Percentiles rank a stretch among this genome's conserved stretches.
Evolutionary conservation across 2,797 vertebrate genomes (phyloP).

Genomic region (Anabas testudineus): DNA sequence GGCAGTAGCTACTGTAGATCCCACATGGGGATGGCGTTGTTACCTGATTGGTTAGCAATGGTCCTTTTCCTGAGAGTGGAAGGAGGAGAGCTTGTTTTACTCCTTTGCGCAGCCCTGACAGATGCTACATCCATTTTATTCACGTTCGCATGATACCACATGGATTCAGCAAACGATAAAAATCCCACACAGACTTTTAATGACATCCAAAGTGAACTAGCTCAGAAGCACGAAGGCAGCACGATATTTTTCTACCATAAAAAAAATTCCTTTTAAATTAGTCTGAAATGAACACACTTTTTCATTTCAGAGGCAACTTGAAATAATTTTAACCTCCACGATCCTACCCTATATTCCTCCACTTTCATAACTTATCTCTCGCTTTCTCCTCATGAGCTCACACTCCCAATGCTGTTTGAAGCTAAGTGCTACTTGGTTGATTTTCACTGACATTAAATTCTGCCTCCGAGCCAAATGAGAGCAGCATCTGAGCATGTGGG

Average conservation of each 20-base stretch:
- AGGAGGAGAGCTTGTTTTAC: slow-evolving; percentile 5
- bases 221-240: slow-evolving; percentile 1
- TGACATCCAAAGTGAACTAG: slow-evolving; percentile 15
- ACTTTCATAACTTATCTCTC: slow-evolving; percentile 19
- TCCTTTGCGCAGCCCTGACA: background rate
- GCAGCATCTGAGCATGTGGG: slow-evolving; percentile 26
- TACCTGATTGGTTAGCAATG: background rate
- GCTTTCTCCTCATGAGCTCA: background rate
- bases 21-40: background rate
- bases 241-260: background rate
- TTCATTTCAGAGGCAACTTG: slow-evolving; percentile 3
- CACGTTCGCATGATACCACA: slow-evolving; percentile 35
- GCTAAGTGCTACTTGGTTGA: slow-evolving; percentile 68
- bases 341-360: slow-evolving; percentile 7
- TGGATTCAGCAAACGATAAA: slow-evolving; percentile 13
- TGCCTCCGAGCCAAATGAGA: slow-evolving; percentile 55
- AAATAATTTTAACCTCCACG: background rate
- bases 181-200: background rate
- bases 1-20: background rate
- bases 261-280: slow-evolving; percentile 17
- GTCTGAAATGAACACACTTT: slow-evolving; percentile 2
- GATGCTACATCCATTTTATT: slow-evolving; percentile 15
- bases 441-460: slow-evolving; percentile 71
- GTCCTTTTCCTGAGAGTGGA: background rate
- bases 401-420: slow-evolving; percentile 50